phyloP scores from a whole-genome alignment of 1,140 invertebrate genomes.

The Drosophila erecta region DNA sequence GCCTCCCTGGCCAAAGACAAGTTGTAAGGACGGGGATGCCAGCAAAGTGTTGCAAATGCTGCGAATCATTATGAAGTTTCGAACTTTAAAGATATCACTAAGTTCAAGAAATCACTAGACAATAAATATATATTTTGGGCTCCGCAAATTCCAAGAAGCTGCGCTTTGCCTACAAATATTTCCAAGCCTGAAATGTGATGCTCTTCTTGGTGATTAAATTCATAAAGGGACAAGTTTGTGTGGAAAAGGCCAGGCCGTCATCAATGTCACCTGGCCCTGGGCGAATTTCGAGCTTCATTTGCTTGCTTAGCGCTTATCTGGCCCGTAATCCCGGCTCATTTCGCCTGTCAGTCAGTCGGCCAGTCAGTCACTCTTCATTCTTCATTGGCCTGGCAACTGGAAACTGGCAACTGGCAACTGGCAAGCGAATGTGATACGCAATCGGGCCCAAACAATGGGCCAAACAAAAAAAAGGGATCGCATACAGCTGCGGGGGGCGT shows the following conservation, averaged over 20 bases:
- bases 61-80: not conserved
- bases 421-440: conserved; percentile 36
- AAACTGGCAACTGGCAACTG: conserved; percentile 47
- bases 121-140: not conserved
- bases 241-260: conserved; percentile 3
- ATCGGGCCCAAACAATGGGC: conserved; percentile 11
- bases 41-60: not conserved
- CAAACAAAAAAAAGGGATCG: conserved; percentile 8
- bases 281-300: conserved; percentile 59
- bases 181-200: not conserved
- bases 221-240: not conserved
- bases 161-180: not conserved
- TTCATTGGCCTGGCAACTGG: conserved; percentile 57
- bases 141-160: not conserved
- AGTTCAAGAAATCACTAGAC: too few relatives aligned
- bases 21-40: not conserved
- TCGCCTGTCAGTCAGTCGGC: conserved; percentile 34
- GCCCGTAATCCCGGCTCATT: conserved; percentile 52
- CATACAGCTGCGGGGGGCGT: conserved; percentile 11
- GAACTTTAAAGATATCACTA: too few relatives aligned
- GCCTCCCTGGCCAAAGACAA: too few relatives aligned
- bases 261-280: conserved; percentile 8
- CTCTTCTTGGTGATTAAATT: not conserved
- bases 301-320: conserved; percentile 75
- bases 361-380: conserved; percentile 19